These are phyloP conservation scores for Hydrotaea diabolus DNA, from an alignment of 2,888 invertebrate genomes.

Conservation along the genomic window DNA sequence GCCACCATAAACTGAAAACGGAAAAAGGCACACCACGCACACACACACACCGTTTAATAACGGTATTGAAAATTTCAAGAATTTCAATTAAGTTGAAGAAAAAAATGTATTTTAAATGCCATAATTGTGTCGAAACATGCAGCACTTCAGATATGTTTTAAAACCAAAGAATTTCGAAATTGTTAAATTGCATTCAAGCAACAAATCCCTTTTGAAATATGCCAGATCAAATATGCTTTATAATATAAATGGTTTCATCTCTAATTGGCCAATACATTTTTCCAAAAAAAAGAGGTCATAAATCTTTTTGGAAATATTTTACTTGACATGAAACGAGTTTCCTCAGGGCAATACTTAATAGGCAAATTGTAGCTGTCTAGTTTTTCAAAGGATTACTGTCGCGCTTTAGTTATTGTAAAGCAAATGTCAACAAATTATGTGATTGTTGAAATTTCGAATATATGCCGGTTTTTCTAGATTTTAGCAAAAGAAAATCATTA, in stretches of 20 bases:
- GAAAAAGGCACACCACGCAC: too few species aligned
- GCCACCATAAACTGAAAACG: not conserved
- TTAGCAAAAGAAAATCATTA: too few species aligned
- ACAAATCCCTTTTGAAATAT: not conserved
- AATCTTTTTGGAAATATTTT: not conserved
- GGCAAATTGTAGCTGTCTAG: too few species aligned
- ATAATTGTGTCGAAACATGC: conserved; percentile 15
- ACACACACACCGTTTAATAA: not conserved
- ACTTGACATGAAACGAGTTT: too few species aligned
- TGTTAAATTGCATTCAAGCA: too few species aligned
- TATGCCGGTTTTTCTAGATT: too few species aligned
- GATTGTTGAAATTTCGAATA: too few species aligned
- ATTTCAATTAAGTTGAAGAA: conserved; percentile 1
- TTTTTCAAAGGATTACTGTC: too few species aligned
- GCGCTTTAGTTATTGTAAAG: too few species aligned
- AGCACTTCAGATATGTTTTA: not conserved
- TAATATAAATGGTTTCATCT: not conserved
- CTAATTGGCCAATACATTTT: not conserved
- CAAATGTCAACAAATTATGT: too few species aligned
- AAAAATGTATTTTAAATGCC: conserved; percentile 12
- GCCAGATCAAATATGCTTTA: not conserved
- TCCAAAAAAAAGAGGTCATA: not conserved
- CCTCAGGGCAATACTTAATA: too few species aligned
- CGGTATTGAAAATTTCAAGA: conserved; percentile 6
- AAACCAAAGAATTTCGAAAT: conserved; percentile 3